These are phyloP conservation scores for Watsonalla cultraria DNA, from an alignment of 2,888 invertebrate species.

Conservation along the genomic window DNA sequence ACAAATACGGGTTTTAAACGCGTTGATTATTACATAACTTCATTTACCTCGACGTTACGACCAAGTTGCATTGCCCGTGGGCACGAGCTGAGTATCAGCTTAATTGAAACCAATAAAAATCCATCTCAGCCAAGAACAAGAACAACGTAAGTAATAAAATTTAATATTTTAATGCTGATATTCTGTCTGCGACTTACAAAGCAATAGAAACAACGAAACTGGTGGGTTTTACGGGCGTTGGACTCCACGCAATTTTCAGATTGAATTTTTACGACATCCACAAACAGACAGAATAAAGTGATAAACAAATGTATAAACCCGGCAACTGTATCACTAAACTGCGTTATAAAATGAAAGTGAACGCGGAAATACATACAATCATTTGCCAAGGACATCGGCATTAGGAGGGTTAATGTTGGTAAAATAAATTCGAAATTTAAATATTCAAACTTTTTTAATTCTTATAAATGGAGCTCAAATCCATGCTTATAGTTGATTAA, in stretches of 20 bases:
- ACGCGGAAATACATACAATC: constrained; percentile 27
- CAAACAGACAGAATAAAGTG: constrained; percentile 50
- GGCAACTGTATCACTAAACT: constrained; percentile 34
- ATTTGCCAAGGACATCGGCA: constrained; percentile 12
- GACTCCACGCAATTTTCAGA: constrained; percentile 58
- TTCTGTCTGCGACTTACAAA: constrained; percentile 24
- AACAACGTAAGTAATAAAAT: background rate
- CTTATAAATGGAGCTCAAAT: no score
- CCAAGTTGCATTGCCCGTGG: no score
- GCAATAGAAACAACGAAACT: background rate
- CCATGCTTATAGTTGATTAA: no score
- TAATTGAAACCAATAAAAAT: background rate
- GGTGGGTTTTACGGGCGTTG: constrained; percentile 35
- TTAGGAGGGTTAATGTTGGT: constrained; percentile 8
- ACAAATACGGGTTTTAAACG: no score
- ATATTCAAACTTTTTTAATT: no score
- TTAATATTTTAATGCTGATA: constrained; percentile 3
- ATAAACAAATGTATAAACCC: constrained; percentile 55
- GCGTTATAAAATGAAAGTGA: constrained; percentile 31
- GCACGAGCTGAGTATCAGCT: no score
- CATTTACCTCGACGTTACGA: no score
- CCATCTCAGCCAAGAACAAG: background rate
- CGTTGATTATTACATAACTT: no score
- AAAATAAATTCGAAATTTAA: background rate
- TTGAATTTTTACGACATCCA: constrained; percentile 69